Percentiles rank a stretch among this genome's conserved stretches.
These are phyloP conservation scores for Globia sparganii DNA, from an alignment of 2,888 invertebrate species.

Conservation along the genomic window DNA sequence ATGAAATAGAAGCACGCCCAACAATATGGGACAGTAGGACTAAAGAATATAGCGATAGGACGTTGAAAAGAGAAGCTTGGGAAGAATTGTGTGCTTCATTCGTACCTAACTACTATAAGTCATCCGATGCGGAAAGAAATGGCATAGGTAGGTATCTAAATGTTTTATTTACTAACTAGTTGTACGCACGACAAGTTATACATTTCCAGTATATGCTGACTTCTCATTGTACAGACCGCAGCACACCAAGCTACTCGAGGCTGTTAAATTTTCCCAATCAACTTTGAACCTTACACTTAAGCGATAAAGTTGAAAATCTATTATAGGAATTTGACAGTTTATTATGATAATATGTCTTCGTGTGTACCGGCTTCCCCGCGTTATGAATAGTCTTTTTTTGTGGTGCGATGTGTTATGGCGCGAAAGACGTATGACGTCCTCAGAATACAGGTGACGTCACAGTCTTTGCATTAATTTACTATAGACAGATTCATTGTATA, in stretches of 20 bases:
- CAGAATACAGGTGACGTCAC: constrained; percentile 4
- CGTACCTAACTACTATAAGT: constrained; percentile 12
- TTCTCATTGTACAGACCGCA: no score
- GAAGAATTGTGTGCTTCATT: constrained; percentile 30
- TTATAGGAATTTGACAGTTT: no score
- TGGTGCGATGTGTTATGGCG: neutral
- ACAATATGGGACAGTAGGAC: constrained; percentile 32
- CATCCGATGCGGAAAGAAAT: constrained; percentile 24
- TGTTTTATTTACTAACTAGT: neutral
- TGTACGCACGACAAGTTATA: neutral
- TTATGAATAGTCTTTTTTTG: neutral
- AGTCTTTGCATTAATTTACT: neutral
- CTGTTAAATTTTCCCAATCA: no score
- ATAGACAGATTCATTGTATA: neutral
- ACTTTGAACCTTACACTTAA: no score
- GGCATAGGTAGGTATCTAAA: constrained; percentile 15
- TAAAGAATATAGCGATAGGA: constrained; percentile 32
- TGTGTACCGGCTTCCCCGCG: neutral
- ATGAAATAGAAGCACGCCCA: constrained; percentile 34
- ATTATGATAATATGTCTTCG: no score
- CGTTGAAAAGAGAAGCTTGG: constrained; percentile 33
- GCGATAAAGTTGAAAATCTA: no score
- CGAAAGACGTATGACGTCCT: neutral
- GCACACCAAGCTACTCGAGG: no score
- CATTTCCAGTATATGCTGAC: neutral